Evolutionary conservation across 2,113 vertebrate species (phyloP).

Genomic region (Nicator chloris): DNA sequence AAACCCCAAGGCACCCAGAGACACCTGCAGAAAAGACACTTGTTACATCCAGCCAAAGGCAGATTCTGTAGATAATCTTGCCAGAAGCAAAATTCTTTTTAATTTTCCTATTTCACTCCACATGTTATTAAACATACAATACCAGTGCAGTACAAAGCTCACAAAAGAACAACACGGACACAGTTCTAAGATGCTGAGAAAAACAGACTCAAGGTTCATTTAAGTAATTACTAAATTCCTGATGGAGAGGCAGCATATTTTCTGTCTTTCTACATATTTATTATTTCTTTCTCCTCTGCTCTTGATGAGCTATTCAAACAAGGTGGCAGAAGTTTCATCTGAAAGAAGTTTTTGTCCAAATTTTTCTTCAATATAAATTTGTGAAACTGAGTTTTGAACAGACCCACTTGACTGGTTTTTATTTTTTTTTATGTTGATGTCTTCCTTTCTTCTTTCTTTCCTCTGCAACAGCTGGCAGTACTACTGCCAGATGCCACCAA

Average conservation of each 20-base stretch:
- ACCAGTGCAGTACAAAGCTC: neutral
- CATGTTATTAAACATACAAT: neutral
- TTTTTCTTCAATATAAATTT: neutral
- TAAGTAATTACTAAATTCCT: neutral
- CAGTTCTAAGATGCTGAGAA: neutral
- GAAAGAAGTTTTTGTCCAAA: neutral
- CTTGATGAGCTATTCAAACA: neutral
- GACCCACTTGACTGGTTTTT: neutral
- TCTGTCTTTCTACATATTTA: neutral
- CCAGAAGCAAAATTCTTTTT: neutral
- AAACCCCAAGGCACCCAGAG: neutral
- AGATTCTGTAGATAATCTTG: neutral
- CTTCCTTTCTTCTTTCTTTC: slow-evolving; percentile 15
- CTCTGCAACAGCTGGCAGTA: slow-evolving; percentile 24
- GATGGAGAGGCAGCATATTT: neutral
- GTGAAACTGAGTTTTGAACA: neutral
- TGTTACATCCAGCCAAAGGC: neutral
- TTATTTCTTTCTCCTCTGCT: neutral
- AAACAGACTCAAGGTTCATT: neutral
- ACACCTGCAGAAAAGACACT: neutral
- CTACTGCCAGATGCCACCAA: slow-evolving; percentile 38
- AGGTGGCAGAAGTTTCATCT: neutral
- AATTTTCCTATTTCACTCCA: neutral
- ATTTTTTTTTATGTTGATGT: neutral
- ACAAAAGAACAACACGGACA: neutral